Percentiles rank a stretch among this genome's conserved stretches.
phyloP scores from a whole-genome alignment of 2,797 vertebrate species.

The Anguilla pacifica region DNA sequence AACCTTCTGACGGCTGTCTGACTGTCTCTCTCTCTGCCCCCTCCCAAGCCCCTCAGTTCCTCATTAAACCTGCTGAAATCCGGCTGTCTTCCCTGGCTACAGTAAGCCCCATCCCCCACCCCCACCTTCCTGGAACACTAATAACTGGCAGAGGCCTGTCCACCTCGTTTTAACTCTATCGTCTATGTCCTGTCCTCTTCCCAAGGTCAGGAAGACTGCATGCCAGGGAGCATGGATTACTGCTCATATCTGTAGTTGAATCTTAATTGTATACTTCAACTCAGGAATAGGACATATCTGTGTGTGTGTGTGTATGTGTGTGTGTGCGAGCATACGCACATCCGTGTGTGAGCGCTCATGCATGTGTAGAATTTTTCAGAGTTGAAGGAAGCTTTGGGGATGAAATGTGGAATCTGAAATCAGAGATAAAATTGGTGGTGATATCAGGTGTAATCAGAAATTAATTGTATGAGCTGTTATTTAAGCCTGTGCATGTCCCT shows the following conservation, averaged over 20 bases:
- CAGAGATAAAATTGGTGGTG: neutral
- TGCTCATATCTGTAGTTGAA: constrained; percentile 10
- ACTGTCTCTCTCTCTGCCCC: neutral
- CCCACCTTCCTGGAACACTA: neutral
- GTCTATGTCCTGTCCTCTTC: neutral
- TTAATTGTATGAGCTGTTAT: neutral
- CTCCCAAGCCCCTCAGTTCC: neutral
- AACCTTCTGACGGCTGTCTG: too few relatives aligned
- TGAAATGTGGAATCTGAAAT: neutral
- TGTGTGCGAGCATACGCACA: neutral
- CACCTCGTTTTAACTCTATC: neutral
- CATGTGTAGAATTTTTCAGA: neutral
- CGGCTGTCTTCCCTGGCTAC: neutral
- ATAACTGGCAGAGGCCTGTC: constrained; percentile 4
- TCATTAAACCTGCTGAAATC: neutral
- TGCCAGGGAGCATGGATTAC: neutral
- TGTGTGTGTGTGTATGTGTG: neutral
- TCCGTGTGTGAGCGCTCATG: neutral
- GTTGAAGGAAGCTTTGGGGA: neutral
- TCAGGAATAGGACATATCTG: neutral
- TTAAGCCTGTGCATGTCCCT: neutral
- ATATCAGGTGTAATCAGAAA: neutral
- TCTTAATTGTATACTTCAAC: constrained; percentile 19
- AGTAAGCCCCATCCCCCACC: neutral
- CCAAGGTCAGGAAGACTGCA: neutral